A percentile compares a stretch with the other conserved stretches of the same genome.
Conservation (phyloP, 2,888 invertebrate species). For the Stenichneumon culpator region DNA sequence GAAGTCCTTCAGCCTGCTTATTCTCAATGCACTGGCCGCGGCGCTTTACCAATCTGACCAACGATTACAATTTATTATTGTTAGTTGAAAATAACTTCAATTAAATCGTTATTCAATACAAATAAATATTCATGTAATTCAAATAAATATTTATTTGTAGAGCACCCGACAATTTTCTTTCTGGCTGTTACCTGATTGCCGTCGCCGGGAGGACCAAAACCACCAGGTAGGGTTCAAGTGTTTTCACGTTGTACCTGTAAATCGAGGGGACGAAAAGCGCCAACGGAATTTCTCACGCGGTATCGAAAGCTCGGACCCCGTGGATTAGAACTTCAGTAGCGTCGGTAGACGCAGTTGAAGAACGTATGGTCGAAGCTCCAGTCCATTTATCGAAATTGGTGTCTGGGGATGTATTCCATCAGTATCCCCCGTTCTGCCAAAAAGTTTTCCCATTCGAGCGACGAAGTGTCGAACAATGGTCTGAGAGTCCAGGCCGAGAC, state of each 20-base stretch:
- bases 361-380: conserved; percentile 55
- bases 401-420: conserved; percentile 63
- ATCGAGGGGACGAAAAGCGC: conserved; percentile 44
- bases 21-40: too few relatives aligned
- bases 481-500: conserved; percentile 25
- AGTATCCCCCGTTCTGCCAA: conserved; percentile 31
- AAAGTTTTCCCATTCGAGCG: conserved; percentile 61
- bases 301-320: conserved; percentile 38
- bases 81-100: too few relatives aligned
- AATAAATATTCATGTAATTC: too few relatives aligned
- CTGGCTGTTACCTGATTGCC: neutral
- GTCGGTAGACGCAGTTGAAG: conserved; percentile 29
- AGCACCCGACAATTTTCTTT: too few relatives aligned
- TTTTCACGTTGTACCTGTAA: conserved; percentile 47
- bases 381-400: conserved; percentile 58
- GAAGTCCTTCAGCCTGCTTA: too few relatives aligned
- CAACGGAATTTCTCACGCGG: conserved; percentile 48
- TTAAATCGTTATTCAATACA: too few relatives aligned
- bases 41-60: too few relatives aligned
- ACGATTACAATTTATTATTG: too few relatives aligned
- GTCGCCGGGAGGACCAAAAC: conserved; percentile 29
- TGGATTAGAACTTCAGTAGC: conserved; percentile 12
- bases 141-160: too few relatives aligned
- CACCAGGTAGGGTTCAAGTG: conserved; percentile 47
- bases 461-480: conserved; percentile 54